These are phyloP conservation scores for Tiliacea citrago DNA, from an alignment of 2,888 invertebrate genomes.

Conservation along the genomic window DNA sequence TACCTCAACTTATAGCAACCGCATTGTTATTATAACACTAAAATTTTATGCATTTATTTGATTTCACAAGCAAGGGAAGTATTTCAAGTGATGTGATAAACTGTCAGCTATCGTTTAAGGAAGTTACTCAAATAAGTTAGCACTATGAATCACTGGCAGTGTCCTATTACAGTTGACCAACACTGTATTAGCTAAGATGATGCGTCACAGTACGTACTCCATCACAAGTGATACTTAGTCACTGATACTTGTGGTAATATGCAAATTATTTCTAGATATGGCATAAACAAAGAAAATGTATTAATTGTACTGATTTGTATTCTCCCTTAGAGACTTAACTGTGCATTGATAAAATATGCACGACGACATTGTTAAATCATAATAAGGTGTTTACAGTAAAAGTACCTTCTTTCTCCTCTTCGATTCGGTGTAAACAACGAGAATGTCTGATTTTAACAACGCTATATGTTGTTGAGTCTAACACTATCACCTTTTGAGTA, in stretches of 20 bases:
- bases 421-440: slow-evolving; percentile 82
- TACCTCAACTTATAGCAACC: slow-evolving; percentile 52
- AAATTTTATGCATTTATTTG: slow-evolving; percentile 51
- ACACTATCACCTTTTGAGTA: slow-evolving; percentile 79
- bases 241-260: slow-evolving; percentile 61
- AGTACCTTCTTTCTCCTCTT: slow-evolving; percentile 84
- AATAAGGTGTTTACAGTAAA: slow-evolving; percentile 18
- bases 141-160: slow-evolving; percentile 79
- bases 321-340: neutral
- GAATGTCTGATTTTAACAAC: slow-evolving; percentile 84
- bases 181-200: slow-evolving; percentile 77
- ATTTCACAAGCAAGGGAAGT: slow-evolving; percentile 43
- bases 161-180: slow-evolving; percentile 84
- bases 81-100: slow-evolving; percentile 53
- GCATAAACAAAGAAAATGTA: slow-evolving; percentile 35
- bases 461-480: slow-evolving; percentile 80
- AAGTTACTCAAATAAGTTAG: slow-evolving; percentile 71
- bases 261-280: slow-evolving; percentile 36
- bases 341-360: slow-evolving; percentile 20
- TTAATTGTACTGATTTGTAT: slow-evolving; percentile 1
- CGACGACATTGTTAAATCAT: neutral
- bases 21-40: slow-evolving; percentile 41
- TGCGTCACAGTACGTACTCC: slow-evolving; percentile 78
- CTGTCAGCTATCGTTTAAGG: slow-evolving; percentile 65
- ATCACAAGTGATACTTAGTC: slow-evolving; percentile 73